Conservation (phyloP, 2,888 invertebrate species). For the Idaea dimidiata region DNA sequence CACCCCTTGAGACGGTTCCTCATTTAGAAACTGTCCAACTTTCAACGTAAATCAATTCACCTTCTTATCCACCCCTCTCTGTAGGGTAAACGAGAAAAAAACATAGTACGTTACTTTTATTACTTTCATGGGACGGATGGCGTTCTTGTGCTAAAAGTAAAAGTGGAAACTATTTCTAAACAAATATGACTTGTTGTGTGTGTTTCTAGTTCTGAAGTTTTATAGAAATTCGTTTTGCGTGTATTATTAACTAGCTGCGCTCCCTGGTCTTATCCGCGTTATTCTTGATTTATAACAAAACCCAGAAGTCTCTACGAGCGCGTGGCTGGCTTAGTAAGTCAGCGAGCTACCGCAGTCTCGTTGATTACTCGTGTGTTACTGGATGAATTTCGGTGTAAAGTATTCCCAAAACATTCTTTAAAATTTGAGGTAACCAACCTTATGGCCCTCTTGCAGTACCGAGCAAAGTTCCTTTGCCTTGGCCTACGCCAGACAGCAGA, state of each 20-base stretch:
- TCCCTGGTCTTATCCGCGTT: not conserved
- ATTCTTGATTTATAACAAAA: no score
- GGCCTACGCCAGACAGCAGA: no score
- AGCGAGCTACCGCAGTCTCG: no score
- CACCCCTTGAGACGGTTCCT: conserved; percentile 33
- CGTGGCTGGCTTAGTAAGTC: no score
- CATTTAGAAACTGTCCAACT: conserved; percentile 51
- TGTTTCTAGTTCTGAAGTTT: not conserved
- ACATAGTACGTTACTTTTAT: conserved; percentile 30
- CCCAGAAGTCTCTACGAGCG: no score
- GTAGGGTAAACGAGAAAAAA: conserved; percentile 32
- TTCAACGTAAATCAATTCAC: conserved; percentile 50
- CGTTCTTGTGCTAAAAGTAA: conserved; percentile 22
- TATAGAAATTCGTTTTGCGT: not conserved
- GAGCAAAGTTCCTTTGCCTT: no score
- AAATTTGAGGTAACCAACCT: no score
- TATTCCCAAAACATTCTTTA: no score
- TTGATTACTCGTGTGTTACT: no score
- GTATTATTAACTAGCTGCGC: not conserved
- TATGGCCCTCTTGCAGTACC: no score
- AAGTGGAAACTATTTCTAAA: conserved; percentile 23
- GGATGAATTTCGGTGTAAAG: no score
- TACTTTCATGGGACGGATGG: conserved; percentile 30
- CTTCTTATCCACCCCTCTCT: conserved; percentile 30
- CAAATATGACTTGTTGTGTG: conserved; percentile 1